Evolutionary conservation across 2,888 invertebrate species (phyloP).

Genomic region (Pristionchus arcanus): DNA sequence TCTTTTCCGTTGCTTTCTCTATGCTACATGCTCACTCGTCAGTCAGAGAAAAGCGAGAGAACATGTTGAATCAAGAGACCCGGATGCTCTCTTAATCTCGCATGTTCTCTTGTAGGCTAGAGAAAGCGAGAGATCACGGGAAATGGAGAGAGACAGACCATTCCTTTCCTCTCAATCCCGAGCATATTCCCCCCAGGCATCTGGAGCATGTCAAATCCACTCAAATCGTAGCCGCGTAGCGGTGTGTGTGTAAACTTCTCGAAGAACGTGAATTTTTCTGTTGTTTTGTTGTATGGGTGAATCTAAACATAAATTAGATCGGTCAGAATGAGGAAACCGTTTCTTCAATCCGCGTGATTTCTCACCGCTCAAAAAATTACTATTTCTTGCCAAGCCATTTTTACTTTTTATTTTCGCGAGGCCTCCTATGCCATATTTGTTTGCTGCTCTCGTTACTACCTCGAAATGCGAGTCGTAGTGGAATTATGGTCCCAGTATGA

Average conservation of each 20-base stretch:
- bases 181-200: neutral
- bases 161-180: neutral
- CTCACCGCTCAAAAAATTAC: too few relatives aligned
- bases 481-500: too few relatives aligned
- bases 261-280: neutral
- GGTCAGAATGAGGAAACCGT: too few relatives aligned
- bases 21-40: neutral
- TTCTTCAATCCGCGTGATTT: too few relatives aligned
- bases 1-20: neutral
- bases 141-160: neutral
- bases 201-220: slow-evolving; percentile 31
- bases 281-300: too few relatives aligned
- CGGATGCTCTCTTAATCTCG: neutral
- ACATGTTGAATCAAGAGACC: neutral
- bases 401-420: too few relatives aligned
- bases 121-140: neutral
- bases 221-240: neutral
- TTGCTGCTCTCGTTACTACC: too few relatives aligned
- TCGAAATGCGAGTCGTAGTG: too few relatives aligned
- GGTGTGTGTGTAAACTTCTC: neutral
- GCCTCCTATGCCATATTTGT: too few relatives aligned
- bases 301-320: too few relatives aligned
- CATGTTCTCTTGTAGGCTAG: neutral
- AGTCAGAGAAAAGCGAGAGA: neutral
- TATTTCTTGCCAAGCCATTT: too few relatives aligned